These are phyloP conservation scores for Sesia apiformis DNA, from an alignment of 2,888 invertebrate genomes.

Conservation along the genomic window DNA sequence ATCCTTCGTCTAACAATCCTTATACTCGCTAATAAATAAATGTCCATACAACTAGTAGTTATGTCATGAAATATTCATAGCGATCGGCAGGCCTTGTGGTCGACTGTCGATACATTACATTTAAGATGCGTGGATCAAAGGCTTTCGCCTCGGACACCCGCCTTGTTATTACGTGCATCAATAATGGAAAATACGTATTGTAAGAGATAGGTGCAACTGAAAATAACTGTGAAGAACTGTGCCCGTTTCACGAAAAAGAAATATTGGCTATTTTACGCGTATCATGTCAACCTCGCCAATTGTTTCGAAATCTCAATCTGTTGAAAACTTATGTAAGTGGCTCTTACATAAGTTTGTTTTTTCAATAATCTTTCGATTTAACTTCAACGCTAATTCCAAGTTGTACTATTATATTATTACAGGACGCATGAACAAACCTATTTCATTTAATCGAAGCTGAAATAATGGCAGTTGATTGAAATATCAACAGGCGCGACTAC, in stretches of 20 bases:
- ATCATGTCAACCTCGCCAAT: too few relatives aligned
- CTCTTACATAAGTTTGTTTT: too few relatives aligned
- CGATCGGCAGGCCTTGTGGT: background rate
- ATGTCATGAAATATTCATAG: background rate
- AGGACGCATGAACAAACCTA: too few relatives aligned
- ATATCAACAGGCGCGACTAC: too few relatives aligned
- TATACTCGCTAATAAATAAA: background rate
- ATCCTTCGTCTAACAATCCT: background rate
- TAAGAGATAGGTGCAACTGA: background rate
- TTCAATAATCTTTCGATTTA: too few relatives aligned
- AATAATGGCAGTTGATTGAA: too few relatives aligned
- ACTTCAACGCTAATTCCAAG: too few relatives aligned
- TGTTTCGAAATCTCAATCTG: too few relatives aligned
- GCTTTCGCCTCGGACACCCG: background rate
- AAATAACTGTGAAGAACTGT: background rate
- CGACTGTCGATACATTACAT: constrained; percentile 1
- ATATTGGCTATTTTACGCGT: background rate
- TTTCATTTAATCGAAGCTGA: too few relatives aligned
- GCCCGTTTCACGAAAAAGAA: background rate
- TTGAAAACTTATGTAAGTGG: too few relatives aligned
- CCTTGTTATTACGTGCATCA: background rate
- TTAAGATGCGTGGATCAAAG: background rate
- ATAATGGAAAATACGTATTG: background rate
- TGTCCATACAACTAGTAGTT: background rate
- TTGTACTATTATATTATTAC: too few relatives aligned